Evolutionary conservation across 2,888 invertebrate species (phyloP).

Genomic region (Orchesella flavescens): DNA sequence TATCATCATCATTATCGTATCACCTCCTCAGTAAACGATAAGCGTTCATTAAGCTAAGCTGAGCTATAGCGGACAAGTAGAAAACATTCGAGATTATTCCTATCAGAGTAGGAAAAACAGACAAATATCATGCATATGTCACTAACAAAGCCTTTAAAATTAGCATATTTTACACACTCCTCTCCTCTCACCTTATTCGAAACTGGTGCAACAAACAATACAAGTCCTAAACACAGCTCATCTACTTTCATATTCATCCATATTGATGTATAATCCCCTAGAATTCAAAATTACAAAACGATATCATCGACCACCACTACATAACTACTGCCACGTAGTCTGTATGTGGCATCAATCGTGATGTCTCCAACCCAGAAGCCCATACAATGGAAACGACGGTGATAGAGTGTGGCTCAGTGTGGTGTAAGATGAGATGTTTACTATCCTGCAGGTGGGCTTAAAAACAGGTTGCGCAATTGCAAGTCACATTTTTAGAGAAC

Average conservation of each 20-base stretch:
- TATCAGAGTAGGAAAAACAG: not conserved
- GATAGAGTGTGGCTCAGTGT: slow-evolving; percentile 3
- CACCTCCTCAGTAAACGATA: too few relatives aligned
- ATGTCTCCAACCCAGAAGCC: slow-evolving; percentile 11
- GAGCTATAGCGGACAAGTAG: too few relatives aligned
- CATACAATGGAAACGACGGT: not conserved
- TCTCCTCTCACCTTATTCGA: not conserved
- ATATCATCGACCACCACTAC: not conserved
- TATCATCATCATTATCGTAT: not conserved
- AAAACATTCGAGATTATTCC: too few relatives aligned
- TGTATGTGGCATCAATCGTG: slow-evolving; percentile 25
- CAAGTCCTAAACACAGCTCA: slow-evolving; percentile 1
- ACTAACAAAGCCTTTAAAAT: slow-evolving; percentile 9
- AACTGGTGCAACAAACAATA: slow-evolving; percentile 24
- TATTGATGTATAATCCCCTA: slow-evolving; percentile 18
- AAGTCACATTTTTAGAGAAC: not conserved
- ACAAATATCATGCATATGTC: slow-evolving; percentile 41
- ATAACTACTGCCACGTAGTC: not conserved
- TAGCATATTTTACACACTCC: slow-evolving; percentile 54
- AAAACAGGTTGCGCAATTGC: slow-evolving; percentile 43
- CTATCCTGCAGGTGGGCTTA: slow-evolving; percentile 43
- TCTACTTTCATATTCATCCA: not conserved
- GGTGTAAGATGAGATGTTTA: slow-evolving; percentile 13
- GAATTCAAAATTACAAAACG: slow-evolving; percentile 1
- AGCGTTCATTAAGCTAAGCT: too few relatives aligned